A percentile compares a stretch with the other conserved stretches of the same genome.
Conservation (phyloP, 1,140 invertebrate species). For the Catajapyx aquilonaris region DNA sequence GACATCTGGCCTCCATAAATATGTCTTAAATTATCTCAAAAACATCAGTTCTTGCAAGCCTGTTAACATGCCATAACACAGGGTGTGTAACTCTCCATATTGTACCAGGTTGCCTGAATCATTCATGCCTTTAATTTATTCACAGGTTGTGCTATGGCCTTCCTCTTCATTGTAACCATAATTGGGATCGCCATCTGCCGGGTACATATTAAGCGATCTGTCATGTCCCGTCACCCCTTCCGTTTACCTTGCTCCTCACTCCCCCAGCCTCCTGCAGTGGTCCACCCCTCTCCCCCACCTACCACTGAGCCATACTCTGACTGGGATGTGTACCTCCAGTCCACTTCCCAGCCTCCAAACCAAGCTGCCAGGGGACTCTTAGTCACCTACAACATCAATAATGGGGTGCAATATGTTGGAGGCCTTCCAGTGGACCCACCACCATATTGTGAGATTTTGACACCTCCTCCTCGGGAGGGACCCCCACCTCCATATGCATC, state of each 20-base stretch:
- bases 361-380: constrained; percentile 12
- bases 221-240: constrained; percentile 13
- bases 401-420: constrained; percentile 23
- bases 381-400: constrained; percentile 25
- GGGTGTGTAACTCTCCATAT: too few relatives aligned
- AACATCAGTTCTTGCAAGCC: too few relatives aligned
- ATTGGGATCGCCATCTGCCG: constrained; percentile 23
- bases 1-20: too few relatives aligned
- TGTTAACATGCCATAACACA: too few relatives aligned
- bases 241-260: not conserved
- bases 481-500: constrained; percentile 32
- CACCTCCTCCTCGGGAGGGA: constrained; percentile 23
- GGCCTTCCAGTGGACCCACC: constrained; percentile 25
- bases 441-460: constrained; percentile 29
- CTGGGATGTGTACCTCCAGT: constrained; percentile 15
- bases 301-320: constrained; percentile 12
- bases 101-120: too few relatives aligned
- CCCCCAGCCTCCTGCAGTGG: not conserved
- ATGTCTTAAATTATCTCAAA: too few relatives aligned
- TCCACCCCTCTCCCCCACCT: not conserved
- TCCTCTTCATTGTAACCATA: constrained; percentile 23
- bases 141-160: constrained; percentile 24
- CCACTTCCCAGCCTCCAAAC: constrained; percentile 8
- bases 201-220: constrained; percentile 21
- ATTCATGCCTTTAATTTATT: constrained; percentile 3